Percentiles rank a stretch among this genome's conserved stretches.
phyloP scores from a whole-genome alignment of 2,888 invertebrate genomes.

The Sclerodermus sp. region DNA sequence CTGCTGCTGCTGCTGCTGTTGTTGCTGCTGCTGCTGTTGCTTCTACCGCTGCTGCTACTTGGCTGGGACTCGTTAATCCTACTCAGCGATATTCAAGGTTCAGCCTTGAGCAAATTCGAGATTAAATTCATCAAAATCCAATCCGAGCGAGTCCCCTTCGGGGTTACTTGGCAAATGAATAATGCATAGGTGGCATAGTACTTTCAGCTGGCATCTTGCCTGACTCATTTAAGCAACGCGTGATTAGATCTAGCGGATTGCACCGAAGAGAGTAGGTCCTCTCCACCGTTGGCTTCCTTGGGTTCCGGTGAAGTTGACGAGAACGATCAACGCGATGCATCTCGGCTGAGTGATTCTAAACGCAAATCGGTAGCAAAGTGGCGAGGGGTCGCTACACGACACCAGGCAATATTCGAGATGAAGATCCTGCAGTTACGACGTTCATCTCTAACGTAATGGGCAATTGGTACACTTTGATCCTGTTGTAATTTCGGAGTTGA shows the following conservation, averaged over 20 bases:
- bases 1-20: too few species aligned
- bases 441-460: too few species aligned
- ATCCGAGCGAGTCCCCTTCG: conserved; percentile 44
- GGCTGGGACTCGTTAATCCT: conserved; percentile 47
- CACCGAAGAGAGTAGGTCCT: not conserved
- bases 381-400: too few species aligned
- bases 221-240: conserved; percentile 33
- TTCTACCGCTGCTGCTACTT: too few species aligned
- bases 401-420: too few species aligned
- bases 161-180: conserved; percentile 47
- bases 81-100: conserved; percentile 21
- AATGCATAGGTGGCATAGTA: conserved; percentile 45
- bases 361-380: conserved; percentile 46
- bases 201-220: conserved; percentile 24
- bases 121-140: conserved; percentile 58
- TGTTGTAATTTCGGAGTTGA: too few species aligned
- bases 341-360: conserved; percentile 41
- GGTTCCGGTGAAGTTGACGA: too few species aligned
- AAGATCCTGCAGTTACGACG: too few species aligned
- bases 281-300: not conserved
- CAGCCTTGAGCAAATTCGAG: conserved; percentile 48
- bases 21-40: too few species aligned
- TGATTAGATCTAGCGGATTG: conserved; percentile 31
- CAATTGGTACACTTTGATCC: conserved; percentile 11
- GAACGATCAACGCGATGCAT: too few species aligned